Conservation (phyloP, 2,888 invertebrate genomes). For the Microctonus aethiopoides region DNA sequence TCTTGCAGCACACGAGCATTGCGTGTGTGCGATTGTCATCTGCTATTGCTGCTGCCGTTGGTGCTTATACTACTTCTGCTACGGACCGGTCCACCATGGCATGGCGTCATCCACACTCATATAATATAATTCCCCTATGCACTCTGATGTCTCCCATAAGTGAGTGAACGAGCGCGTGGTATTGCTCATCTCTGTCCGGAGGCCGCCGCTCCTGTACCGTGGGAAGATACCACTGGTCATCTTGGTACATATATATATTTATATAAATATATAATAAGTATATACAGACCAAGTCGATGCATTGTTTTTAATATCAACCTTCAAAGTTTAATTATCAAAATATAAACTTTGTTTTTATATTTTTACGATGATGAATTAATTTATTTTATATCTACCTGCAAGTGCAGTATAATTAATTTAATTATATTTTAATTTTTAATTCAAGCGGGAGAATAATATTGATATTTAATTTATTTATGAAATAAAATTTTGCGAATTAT, state of each 20-base stretch:
- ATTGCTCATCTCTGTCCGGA: constrained; percentile 19
- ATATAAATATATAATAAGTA: constrained; percentile 6
- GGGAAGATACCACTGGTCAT: constrained; percentile 56
- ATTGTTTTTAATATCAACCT: constrained; percentile 11
- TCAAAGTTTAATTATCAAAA: too few species aligned
- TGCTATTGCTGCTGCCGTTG: constrained; percentile 13
- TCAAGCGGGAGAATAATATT: too few species aligned
- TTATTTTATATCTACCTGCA: too few species aligned
- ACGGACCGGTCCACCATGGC: constrained; percentile 60
- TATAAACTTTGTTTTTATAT: too few species aligned
- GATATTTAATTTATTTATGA: too few species aligned
- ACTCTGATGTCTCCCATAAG: constrained; percentile 1
- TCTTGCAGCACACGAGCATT: constrained; percentile 31
- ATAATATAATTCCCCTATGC: constrained; percentile 6
- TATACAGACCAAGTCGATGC: too few species aligned
- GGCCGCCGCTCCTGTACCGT: constrained; percentile 55
- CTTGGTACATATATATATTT: constrained; percentile 28
- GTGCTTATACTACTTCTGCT: constrained; percentile 34
- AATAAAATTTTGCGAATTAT: too few species aligned
- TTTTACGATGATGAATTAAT: too few species aligned
- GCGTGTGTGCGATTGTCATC: constrained; percentile 47
- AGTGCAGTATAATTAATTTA: too few species aligned
- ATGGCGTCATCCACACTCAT: constrained; percentile 20
- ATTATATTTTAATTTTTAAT: too few species aligned
- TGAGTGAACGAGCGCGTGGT: constrained; percentile 10